Percentiles rank a stretch among this genome's conserved stretches.
phyloP scores from a whole-genome alignment of 1,140 invertebrate species.

The Spodoptera litura region DNA sequence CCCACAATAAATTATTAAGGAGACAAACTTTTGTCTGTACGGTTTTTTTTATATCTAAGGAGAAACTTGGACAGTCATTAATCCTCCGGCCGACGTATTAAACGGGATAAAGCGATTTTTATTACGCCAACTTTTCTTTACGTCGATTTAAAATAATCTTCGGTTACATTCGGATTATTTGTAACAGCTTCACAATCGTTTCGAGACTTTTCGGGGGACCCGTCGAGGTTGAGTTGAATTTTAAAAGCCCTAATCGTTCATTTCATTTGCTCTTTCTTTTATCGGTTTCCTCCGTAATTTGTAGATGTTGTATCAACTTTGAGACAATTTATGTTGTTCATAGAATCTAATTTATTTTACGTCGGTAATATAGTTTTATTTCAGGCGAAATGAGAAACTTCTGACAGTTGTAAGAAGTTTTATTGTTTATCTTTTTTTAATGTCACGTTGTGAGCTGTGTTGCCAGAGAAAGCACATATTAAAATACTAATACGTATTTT shows the following conservation, averaged over 20 bases:
- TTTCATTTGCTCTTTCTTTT: slow-evolving; percentile 46
- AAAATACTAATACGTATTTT: too few relatives aligned
- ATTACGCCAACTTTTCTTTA: slow-evolving; percentile 54
- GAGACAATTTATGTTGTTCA: slow-evolving; percentile 38
- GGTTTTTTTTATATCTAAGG: slow-evolving; percentile 53
- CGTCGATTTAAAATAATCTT: slow-evolving; percentile 61
- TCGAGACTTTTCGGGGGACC: slow-evolving; percentile 8
- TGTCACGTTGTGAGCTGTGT: background rate
- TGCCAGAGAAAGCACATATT: too few relatives aligned
- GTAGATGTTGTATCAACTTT: slow-evolving; percentile 37
- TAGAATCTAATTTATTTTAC: slow-evolving; percentile 37
- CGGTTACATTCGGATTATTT: slow-evolving; percentile 48
- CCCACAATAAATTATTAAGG: slow-evolving; percentile 64
- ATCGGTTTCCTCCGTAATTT: slow-evolving; percentile 40
- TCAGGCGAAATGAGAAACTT: slow-evolving; percentile 1
- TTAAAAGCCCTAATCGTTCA: slow-evolving; percentile 46
- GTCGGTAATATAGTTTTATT: slow-evolving; percentile 29
- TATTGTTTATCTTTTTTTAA: background rate
- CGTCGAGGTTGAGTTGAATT: slow-evolving; percentile 29
- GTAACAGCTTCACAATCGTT: slow-evolving; percentile 39
- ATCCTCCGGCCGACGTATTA: slow-evolving; percentile 59
- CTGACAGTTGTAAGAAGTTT: background rate
- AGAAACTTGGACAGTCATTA: slow-evolving; percentile 55
- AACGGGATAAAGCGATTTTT: slow-evolving; percentile 58
- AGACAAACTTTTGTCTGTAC: slow-evolving; percentile 59